Evolutionary conservation across 1,140 invertebrate species (phyloP).

Genomic region (Charaxes varanes): DNA sequence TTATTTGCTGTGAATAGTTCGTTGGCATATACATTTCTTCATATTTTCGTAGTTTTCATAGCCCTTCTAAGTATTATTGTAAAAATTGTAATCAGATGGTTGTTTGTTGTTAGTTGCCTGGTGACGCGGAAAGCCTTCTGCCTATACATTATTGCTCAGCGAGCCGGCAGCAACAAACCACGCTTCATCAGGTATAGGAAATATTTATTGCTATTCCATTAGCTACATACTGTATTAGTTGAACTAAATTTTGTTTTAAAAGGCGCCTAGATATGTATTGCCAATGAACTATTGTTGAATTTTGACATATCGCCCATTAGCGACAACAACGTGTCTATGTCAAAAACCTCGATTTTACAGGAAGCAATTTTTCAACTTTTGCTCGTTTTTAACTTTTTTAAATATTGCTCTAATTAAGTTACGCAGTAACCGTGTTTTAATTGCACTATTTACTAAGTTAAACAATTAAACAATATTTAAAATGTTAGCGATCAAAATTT

Average conservation of each 20-base stretch:
- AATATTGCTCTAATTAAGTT: too few species aligned
- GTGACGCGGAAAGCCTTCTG: conserved; percentile 76
- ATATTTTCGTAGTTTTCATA: conserved; percentile 13
- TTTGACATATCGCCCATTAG: too few species aligned
- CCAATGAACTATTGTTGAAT: conserved; percentile 65
- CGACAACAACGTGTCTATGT: too few species aligned
- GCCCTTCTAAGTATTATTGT: conserved; percentile 24
- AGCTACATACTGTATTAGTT: too few species aligned
- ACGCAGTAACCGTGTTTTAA: too few species aligned
- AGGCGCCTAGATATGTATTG: conserved; percentile 40
- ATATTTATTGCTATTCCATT: conserved; percentile 51
- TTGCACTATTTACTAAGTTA: too few species aligned
- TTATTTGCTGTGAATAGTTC: conserved; percentile 39
- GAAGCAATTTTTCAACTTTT: too few species aligned
- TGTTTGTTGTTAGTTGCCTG: conserved; percentile 75
- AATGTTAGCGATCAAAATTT: too few species aligned
- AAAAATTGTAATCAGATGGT: conserved; percentile 64
- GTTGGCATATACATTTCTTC: conserved; percentile 53
- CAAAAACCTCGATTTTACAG: too few species aligned
- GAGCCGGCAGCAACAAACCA: conserved; percentile 75
- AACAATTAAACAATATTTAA: too few species aligned
- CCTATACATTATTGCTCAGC: conserved; percentile 76
- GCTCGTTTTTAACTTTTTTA: too few species aligned
- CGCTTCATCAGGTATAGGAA: conserved; percentile 73
- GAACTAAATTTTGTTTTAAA: too few species aligned